These are phyloP conservation scores for Cirrhinus molitorella DNA, from an alignment of 2,797 vertebrate genomes.

Conservation along the genomic window DNA sequence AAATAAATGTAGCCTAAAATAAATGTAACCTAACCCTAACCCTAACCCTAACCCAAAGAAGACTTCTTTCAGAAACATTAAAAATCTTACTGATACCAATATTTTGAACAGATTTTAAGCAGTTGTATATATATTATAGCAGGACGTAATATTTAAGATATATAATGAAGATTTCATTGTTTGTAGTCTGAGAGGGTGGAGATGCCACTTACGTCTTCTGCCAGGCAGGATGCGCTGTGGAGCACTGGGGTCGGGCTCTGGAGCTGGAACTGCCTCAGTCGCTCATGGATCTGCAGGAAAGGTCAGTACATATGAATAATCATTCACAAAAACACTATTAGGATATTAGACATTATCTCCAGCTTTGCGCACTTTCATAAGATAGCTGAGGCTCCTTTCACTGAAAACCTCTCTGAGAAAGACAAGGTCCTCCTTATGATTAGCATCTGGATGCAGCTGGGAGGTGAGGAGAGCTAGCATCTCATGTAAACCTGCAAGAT, in stretches of 20 bases:
- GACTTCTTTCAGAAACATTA: too few relatives aligned
- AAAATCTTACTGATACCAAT: not conserved
- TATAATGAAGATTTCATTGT: not conserved
- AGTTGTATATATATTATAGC: not conserved
- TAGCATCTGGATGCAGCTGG: constrained; percentile 90
- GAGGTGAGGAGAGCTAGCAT: constrained; percentile 91
- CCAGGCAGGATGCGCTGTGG: constrained; percentile 88
- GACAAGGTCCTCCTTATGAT: constrained; percentile 90
- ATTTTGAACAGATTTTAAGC: not conserved
- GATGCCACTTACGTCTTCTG: constrained; percentile 86
- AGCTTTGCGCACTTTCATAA: constrained; percentile 86
- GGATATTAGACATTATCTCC: not conserved
- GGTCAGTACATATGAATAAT: not conserved
- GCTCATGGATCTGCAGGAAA: constrained; percentile 89
- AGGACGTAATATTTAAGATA: not conserved
- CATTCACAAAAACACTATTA: not conserved
- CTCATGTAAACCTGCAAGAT: constrained; percentile 87
- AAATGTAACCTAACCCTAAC: too few relatives aligned
- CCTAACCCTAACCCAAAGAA: too few relatives aligned
- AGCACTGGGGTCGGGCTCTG: constrained; percentile 89
- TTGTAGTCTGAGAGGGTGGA: not conserved
- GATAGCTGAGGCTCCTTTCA: constrained; percentile 88
- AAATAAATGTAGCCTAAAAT: not conserved
- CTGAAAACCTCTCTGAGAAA: constrained; percentile 92
- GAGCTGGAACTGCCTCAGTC: constrained; percentile 88